Base-by-base conservation (phyloP, 2,888 invertebrate species). In the Euclidia mi region DNA sequence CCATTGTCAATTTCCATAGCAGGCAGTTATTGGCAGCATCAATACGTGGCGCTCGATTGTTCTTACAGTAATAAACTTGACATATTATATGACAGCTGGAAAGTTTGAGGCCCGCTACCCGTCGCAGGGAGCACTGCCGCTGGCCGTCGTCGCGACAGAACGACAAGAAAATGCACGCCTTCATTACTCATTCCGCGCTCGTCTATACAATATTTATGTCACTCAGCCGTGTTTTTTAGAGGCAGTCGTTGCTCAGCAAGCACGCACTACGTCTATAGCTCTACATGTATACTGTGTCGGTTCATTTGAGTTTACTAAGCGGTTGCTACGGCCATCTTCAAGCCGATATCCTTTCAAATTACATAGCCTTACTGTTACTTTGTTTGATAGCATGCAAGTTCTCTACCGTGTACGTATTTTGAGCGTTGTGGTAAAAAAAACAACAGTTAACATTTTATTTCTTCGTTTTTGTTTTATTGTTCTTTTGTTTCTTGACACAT, bases 171-270 rank as follows among this genome's bases (percentile, higher is more conserved):
- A 79, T 76, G 86, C 84, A 81, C 81, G 82, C 66, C 78, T 87
- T 90, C 90, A 91, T 91, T 86, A 86, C 59, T 80, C 75, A 92
- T 91, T 88, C 92, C 67, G 81, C 78, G 73, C 90, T 89, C 91
- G 91, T 92, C 87, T 87, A 85, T 90, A 90, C 87, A 76, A 90
- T 91, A 91, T 91, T 90, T 81, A 92, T 91, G 91, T 90, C 89
- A 91, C 80, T 84, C 86, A 72, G 81, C 56, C 78, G 81, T 72
- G 82, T 82, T 85, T 82, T 60, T 85, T 85, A 83, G 81, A 79
- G 76, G 73, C 75, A 11, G 60, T 61, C 55, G 66, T 48, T 49
- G 71, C 71, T 65, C 67, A 58, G 52, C 45, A 34, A 52, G 52
- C 65, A 56, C 68, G 47, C 66, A 53, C 53, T 61, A 65, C 66